Base-by-base conservation (phyloP, 2,888 invertebrate genomes). In the Diloba caeruleocephala region DNA sequence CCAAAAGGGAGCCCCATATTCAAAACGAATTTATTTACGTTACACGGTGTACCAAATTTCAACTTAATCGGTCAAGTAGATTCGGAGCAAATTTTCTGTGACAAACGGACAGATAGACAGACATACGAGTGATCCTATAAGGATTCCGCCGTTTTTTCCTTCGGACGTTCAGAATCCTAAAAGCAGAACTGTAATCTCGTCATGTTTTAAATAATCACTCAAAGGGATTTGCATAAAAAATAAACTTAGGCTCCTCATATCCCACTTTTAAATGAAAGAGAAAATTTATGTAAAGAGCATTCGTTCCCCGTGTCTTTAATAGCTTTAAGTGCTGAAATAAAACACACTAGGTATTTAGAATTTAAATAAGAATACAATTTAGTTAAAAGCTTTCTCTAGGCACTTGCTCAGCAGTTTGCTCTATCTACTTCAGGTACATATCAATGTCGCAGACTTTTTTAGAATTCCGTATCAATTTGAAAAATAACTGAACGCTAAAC, bases 301-400 rank as follows among this genome's bases (percentile, higher is more conserved):
- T 69, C 71, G 49, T 68, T 56, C 54, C 17, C 50, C 44, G 48
- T 71, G 56, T 62, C 65, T 59, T 67, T 71, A 68, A 71, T 68
- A 71, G 71, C 58, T 42, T 51, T 54, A 71, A 69, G 69, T 69
- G 66, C 66, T 66, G 53, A 62, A 71, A 62, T 71, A 71, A 71
- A 69, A 71, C 63, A 62, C 62, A 69, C 72, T 57, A 56, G 66
- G 63, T 69, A 66, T 71, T 71, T 59, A 60, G 59, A 71, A 71
- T 71, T 71, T 71, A 71, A 71, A 66, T 71, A 69, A 71, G 71
- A 71, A 69, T 69, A 69, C 71, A 71, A 71, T 71, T 66, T 59
- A 53, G 59, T 66, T 71, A 63, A 71, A 69, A 71, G 71, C 58
- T 51, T 65, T 55, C 26, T 37, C 59, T 49, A 59, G 48, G 33